Evolutionary conservation across 2,113 vertebrate genomes (phyloP), one percentile per base, ranked within the genome.

Genomic region (Gambusia affinis): DNA sequence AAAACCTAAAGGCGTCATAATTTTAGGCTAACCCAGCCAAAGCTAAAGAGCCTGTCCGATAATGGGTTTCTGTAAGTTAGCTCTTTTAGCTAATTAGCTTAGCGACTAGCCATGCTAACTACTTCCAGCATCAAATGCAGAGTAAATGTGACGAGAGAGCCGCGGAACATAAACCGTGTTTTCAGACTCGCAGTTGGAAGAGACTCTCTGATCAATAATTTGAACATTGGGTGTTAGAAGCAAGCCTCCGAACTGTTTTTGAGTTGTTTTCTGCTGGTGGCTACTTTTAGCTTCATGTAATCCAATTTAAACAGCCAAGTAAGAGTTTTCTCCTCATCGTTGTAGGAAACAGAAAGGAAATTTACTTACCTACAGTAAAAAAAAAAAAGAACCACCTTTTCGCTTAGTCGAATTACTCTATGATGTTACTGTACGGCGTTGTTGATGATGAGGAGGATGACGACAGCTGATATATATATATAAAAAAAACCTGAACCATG

Each of bases 291-390:
- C 72, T 62, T 73, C 7, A 14, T 19, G 28, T n/a, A 72, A 47
- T 27, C 5, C 19, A 0, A 1, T 12, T 7, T 1, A 0, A 12
- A 15, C 29, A n/a, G 1, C 4, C 0, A 5, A 0, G 1, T 24
- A 19, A 5, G 3, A 30, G 0, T 17, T 7, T 27, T 70, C 28
- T 27, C 1, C n/a, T 0, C 0, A 0, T 0, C 0, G 1, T 11
- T 11, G 54, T 28, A 12, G 30, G 12, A 67, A 72, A 63, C 1
- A 11, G 4, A 27, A 15, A 24, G 0, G 28, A 61, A 1, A 3
- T 30, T 14, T 35, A 85, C 91, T 88, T 83, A 92, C 91, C 89
- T 0, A 74, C 60, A 54, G 64, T 64, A 4, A 75, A 60, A 33
- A 35, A 33, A 33, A 35, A 35, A 60, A 12, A 30, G 27, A 64